These are phyloP conservation scores for Hemibagrus wyckioides DNA, from an alignment of 2,113 vertebrate species.

Conservation along the genomic window DNA sequence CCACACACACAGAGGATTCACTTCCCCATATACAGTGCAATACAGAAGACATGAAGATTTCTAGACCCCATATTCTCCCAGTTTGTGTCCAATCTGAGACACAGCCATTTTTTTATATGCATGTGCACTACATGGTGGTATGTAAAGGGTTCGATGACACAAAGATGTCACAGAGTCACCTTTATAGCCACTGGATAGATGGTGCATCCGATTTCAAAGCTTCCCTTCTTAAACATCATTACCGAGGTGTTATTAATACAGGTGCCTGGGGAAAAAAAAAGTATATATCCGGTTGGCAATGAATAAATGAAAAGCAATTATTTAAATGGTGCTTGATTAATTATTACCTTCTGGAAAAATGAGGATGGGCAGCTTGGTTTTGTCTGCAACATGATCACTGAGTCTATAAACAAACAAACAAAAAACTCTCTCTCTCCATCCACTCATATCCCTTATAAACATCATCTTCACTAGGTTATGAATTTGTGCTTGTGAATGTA, in stretches of 20 bases:
- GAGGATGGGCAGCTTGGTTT: slow-evolving; percentile 86
- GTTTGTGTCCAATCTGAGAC: not conserved
- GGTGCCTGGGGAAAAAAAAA: slow-evolving; percentile 71
- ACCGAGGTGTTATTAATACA: slow-evolving; percentile 91
- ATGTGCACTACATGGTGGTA: not conserved
- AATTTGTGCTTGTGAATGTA: not conserved
- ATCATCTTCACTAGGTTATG: not conserved
- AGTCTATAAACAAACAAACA: slow-evolving; percentile 66
- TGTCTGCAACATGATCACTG: slow-evolving; percentile 83
- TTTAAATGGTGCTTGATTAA: not conserved
- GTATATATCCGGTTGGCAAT: not conserved
- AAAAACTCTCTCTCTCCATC: no score
- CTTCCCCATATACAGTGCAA: not conserved
- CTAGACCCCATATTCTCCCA: not conserved
- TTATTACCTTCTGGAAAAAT: slow-evolving; percentile 88
- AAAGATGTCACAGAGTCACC: slow-evolving; percentile 62
- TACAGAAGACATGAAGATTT: not conserved
- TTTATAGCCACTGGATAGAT: slow-evolving; percentile 91
- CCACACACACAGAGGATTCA: not conserved
- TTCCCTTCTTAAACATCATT: slow-evolving; percentile 94
- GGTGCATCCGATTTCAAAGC: slow-evolving; percentile 85
- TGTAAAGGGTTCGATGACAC: not conserved
- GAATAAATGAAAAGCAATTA: not conserved
- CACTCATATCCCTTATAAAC: not conserved
- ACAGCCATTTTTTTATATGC: not conserved